Base-by-base conservation (phyloP, 2,797 vertebrate genomes). In the Pangasius mekongensis region DNA sequence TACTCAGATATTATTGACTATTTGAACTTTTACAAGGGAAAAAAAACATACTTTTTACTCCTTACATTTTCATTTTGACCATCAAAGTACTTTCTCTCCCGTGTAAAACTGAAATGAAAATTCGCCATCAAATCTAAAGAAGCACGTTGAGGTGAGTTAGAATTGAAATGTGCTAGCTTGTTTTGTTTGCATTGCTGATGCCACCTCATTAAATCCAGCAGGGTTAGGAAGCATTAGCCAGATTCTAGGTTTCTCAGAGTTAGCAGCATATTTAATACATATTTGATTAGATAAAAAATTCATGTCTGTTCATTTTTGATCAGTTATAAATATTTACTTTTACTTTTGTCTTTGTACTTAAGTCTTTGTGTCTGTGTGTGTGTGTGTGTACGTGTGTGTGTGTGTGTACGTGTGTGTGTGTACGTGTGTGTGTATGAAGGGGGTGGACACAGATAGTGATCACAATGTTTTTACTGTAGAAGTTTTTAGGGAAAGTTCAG, bases 401-500 rank as follows among this genome's bases (percentile, higher is more conserved):
- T 11, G 76, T 33, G 20, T 5, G 43, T 43, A 6, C 7, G 43
- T 43, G 43, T 43, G 5, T 43, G 5, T 6, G 43, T 43, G 43
- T 73, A 20, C 11, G 33, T 43, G 69, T 24, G n/a, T 33, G 76
- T 33, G 30, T 36, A 33, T 81, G 77, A 5, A 6, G 1, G 10
- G 10, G 13, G 5, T 27, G 33, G 20, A 60, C 18, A 56, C 33
- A 14, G 54, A 80, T 5, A 39, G 6, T 39, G 11, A 14, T 60
- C 20, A 6, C 33, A 24, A 3, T 60, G 30, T 11, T 22, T 39
- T 39, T 36, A 13, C 47, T 76, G 47, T 52, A 43, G 20, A 30
- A 30, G 18, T 2, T 10, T 58, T 85, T 71, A 66, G 11, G 30
- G 80, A 86, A 91, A 86, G 88, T 69, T 89, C 89, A 84, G 39